Conservation (phyloP, 2,797 vertebrate genomes). For the Carduelis carduelis region DNA sequence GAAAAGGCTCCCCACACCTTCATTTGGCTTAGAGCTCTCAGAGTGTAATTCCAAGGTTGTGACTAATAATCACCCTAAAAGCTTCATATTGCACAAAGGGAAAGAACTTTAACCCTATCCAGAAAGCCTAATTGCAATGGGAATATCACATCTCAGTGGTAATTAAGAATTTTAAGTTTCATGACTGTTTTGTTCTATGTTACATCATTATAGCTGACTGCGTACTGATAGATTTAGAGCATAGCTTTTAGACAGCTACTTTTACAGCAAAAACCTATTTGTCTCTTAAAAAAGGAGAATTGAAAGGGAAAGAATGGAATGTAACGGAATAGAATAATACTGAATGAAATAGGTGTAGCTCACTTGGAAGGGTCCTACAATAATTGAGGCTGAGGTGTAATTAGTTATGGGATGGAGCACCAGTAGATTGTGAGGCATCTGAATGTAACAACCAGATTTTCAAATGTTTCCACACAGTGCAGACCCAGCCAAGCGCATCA, state of each 20-base stretch:
- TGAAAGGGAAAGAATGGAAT: not conserved
- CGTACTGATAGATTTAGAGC: not conserved
- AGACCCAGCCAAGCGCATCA: accelerated
- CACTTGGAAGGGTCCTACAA: not conserved
- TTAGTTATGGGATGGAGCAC: not conserved
- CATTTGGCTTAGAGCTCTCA: not conserved
- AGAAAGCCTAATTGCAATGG: not conserved
- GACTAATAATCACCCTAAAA: not conserved
- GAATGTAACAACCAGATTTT: not conserved
- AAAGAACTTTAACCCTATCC: not conserved
- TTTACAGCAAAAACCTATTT: not conserved
- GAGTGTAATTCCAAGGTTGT: not conserved
- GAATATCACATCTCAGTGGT: not conserved
- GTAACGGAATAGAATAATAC: not conserved
- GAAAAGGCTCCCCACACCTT: not conserved
- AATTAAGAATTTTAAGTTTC: not conserved
- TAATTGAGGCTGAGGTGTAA: not conserved
- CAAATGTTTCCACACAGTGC: not conserved
- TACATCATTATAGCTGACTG: not conserved
- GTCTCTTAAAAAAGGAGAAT: not conserved
- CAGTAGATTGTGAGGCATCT: not conserved
- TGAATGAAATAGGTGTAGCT: not conserved
- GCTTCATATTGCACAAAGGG: not conserved
- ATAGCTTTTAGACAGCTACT: not conserved
- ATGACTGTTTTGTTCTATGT: not conserved